Percentiles rank a stretch among this genome's conserved stretches.
Conservation (phyloP, 2,113 vertebrate species). For the Austrofundulus limnaeus region DNA sequence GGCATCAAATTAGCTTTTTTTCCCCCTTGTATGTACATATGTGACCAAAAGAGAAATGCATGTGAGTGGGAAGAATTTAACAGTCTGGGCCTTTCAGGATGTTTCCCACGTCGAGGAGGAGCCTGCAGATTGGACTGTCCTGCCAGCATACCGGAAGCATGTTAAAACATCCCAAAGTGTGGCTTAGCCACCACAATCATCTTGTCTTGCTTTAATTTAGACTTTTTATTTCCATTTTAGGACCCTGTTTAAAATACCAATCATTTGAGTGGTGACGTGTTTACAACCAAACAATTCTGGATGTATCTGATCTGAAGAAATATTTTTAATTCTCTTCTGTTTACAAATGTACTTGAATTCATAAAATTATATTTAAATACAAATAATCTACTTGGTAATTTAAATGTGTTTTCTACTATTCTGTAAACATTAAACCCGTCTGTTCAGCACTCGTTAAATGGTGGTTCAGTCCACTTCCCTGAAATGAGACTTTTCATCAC, state of each 20-base stretch:
- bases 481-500: slow-evolving; percentile 40
- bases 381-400: too few species aligned
- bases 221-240: slow-evolving; percentile 34
- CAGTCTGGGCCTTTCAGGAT: not conserved
- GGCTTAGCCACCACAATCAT: slow-evolving; percentile 45
- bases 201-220: slow-evolving; percentile 46
- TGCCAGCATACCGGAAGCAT: slow-evolving; percentile 12
- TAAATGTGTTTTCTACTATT: too few species aligned
- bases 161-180: slow-evolving; percentile 30
- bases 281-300: slow-evolving; percentile 27
- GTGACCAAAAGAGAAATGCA: slow-evolving; percentile 16
- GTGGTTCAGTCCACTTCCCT: slow-evolving; percentile 28
- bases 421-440: slow-evolving; percentile 35
- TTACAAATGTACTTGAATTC: not conserved
- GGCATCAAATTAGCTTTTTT: slow-evolving; percentile 37
- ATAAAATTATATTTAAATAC: not conserved
- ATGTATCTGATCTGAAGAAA: slow-evolving; percentile 4
- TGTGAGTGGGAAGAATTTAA: slow-evolving; percentile 15
- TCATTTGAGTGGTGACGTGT: slow-evolving; percentile 32
- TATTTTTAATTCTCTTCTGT: not conserved
- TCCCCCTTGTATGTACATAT: slow-evolving; percentile 19
- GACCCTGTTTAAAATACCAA: slow-evolving; percentile 21
- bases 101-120: slow-evolving; percentile 13
- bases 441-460: slow-evolving; percentile 26
- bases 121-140: slow-evolving; percentile 16